A percentile compares a stretch with the other conserved stretches of the same genome.
These are phyloP conservation scores for Callocephalon fimbriatum DNA, from an alignment of 2,113 vertebrate genomes.

Conservation along the genomic window DNA sequence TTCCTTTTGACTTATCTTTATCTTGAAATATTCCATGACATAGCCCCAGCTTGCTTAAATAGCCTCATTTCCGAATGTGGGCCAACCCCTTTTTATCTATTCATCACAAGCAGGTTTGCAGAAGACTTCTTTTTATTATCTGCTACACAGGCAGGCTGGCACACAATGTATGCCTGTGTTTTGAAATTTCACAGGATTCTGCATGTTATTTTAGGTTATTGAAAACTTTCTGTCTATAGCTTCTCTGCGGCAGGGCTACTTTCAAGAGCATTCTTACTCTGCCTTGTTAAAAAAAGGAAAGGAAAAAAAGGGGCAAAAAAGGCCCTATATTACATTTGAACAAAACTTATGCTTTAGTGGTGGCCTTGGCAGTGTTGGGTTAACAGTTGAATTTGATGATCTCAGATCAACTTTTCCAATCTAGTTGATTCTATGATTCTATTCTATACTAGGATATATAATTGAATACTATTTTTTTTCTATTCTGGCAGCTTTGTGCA, in stretches of 20 bases:
- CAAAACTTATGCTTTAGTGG: not conserved
- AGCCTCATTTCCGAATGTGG: not conserved
- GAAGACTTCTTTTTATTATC: conserved; percentile 18
- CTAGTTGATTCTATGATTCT: not conserved
- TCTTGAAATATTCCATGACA: not conserved
- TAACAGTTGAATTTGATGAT: not conserved
- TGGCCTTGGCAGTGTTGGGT: not conserved
- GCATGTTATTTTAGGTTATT: not conserved
- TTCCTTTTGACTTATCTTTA: not conserved
- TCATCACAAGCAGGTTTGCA: not conserved
- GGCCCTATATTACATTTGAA: not conserved
- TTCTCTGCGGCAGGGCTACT: not conserved
- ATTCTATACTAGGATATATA: not conserved
- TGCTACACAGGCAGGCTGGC: not conserved
- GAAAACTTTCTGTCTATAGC: not conserved
- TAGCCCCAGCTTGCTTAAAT: not conserved
- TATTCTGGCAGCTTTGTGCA: not conserved
- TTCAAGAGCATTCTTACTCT: not conserved
- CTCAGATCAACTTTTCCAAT: not conserved
- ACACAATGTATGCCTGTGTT: not conserved
- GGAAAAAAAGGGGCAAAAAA: accelerated
- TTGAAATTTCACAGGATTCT: not conserved
- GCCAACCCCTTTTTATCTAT: not conserved
- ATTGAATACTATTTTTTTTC: not conserved
- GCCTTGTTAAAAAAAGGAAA: accelerated